Conservation (phyloP, 1,140 invertebrate genomes). For the Cecropterus lyciades region DNA sequence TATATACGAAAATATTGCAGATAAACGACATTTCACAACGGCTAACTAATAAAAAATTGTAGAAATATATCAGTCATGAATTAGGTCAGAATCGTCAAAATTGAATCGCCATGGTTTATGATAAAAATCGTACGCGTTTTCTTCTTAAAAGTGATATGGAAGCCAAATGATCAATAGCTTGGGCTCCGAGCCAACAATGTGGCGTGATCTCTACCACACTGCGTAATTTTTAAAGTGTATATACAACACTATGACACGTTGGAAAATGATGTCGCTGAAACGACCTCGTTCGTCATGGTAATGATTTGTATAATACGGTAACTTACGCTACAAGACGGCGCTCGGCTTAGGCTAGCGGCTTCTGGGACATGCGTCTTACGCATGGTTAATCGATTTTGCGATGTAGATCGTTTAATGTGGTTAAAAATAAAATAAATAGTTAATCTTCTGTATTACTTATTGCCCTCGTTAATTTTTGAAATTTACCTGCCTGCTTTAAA, state of each 20-base stretch:
- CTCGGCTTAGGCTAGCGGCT: no score
- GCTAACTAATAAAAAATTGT: neutral
- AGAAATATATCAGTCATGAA: neutral
- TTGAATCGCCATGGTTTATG: constrained; percentile 5
- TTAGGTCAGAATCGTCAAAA: neutral
- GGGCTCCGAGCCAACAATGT: constrained; percentile 65
- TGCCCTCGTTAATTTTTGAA: no score
- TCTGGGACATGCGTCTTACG: no score
- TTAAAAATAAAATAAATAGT: no score
- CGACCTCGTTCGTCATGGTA: neutral
- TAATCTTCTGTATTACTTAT: no score
- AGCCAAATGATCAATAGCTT: constrained; percentile 53
- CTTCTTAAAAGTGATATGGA: constrained; percentile 44
- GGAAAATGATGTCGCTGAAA: constrained; percentile 6
- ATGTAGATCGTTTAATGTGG: no score
- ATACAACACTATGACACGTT: constrained; percentile 8
- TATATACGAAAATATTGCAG: neutral
- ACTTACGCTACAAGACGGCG: no score
- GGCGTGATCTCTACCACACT: constrained; percentile 68
- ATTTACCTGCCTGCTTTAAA: no score
- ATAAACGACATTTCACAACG: neutral
- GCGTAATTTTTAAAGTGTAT: constrained; percentile 29
- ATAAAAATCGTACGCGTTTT: constrained; percentile 25
- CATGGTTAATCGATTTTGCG: no score
- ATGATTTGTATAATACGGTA: neutral